Base-by-base conservation (phyloP, 2,888 invertebrate genomes). In the Biston betularia region DNA sequence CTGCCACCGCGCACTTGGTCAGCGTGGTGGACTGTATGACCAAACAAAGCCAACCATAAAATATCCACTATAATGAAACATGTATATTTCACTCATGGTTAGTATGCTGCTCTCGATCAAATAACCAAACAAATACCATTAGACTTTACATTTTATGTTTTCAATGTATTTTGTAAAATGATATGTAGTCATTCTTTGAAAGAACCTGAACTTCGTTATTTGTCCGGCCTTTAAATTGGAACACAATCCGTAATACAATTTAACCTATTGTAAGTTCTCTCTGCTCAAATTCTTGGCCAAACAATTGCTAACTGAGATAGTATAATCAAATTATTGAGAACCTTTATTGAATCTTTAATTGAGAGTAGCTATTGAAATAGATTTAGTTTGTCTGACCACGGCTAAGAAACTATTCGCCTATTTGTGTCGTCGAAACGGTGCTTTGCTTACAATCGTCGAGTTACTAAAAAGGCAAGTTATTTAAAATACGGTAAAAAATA, bases 241-340 rank as follows among this genome's bases (percentile, higher is more conserved):
- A 54, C 15, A 15, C 42, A 42, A 42, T 54, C 33, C 8, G 42
- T 54, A 42, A 44, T 54, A 24, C n/a, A 50, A 42, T 35, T 65
- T 60, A 55, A 44, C 34, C 54, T 46, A 57, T 58, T 58, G 58
- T 15, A 35, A 55, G 44, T 38, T 24, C 56, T 33, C 58, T 33
- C 42, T 44, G 49, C 15, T 8, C n/a, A 52, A 24, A 58, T 48
- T 58, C 33, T 44, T 38, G 6, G 12, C 11, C 15, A 49, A 55
- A 52, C 52, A 35, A 57, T 52, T n/a, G 57, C 14, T 49, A 40
- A 24, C 57, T 58, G 14, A 52, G 52, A 33, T 34, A 40, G 14
- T 12, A 14, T 61, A 45, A 61, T 65, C 56, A 56, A 61, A 60
- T 65, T 50, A 56, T 45, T 44, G 14, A 49, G 33, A 33, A 38